Evolutionary conservation across 30 jellyfish, hydroid and myxozoan species (phyloP).

Genomic region (Turritopsis dohrnii): DNA sequence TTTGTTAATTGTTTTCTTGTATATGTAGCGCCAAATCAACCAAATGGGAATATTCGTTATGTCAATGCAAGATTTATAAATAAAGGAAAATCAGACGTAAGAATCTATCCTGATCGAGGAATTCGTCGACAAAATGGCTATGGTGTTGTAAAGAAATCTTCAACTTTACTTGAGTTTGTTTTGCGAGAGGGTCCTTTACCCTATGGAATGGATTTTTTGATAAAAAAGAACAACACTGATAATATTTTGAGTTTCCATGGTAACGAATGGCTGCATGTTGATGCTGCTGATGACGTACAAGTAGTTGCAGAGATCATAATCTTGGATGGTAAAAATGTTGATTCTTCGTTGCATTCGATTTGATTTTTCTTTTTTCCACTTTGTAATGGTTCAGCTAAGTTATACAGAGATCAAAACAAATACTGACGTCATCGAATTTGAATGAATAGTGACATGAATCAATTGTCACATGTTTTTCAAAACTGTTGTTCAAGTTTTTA

Average conservation of each 20-base stretch:
- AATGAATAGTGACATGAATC: too few relatives aligned
- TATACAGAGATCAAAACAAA: too few relatives aligned
- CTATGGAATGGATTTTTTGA: conserved; percentile 65
- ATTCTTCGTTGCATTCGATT: neutral
- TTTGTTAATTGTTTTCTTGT: too few relatives aligned
- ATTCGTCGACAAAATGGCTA: conserved; percentile 57
- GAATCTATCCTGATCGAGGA: conserved; percentile 90
- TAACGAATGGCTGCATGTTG: conserved; percentile 51
- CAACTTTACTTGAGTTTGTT: conserved; percentile 88
- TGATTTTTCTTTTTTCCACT: too few relatives aligned
- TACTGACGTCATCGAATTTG: too few relatives aligned
- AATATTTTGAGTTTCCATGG: conserved; percentile 42
- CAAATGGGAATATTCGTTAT: conserved; percentile 63
- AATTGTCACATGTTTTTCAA: too few relatives aligned
- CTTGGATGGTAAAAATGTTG: conserved; percentile 46
- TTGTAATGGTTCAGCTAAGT: too few relatives aligned
- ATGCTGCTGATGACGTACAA: conserved; percentile 78
- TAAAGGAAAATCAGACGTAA: conserved; percentile 50
- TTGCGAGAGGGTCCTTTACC: conserved; percentile 93
- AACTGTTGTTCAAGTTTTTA: too few relatives aligned
- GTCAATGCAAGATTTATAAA: conserved; percentile 77
- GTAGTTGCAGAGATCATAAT: conserved; percentile 55
- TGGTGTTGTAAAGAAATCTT: conserved; percentile 57
- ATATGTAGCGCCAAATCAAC: conserved; percentile 60
- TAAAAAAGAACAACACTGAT: conserved; percentile 54